phyloP scores from a whole-genome alignment of 2,797 vertebrate species.

The Telmatherina bonti region DNA sequence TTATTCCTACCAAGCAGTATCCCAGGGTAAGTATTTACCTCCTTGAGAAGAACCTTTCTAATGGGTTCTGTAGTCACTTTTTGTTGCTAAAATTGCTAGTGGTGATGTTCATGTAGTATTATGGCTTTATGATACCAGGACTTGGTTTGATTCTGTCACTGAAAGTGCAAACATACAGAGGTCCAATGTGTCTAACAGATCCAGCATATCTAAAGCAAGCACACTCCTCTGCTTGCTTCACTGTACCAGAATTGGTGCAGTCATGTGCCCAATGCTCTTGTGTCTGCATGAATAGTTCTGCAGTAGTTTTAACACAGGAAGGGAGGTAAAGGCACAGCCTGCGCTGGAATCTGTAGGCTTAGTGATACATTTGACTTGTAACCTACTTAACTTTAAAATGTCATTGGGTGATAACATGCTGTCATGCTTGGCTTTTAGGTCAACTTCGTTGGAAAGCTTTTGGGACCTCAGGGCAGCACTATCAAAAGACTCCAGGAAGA shows the following conservation, averaged over 20 bases:
- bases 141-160: too few relatives aligned
- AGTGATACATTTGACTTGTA: background rate
- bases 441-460: slow-evolving; percentile 98
- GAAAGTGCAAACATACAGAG: background rate
- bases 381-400: background rate
- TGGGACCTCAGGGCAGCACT: slow-evolving; percentile 98
- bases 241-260: background rate
- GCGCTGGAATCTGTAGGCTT: too few relatives aligned
- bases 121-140: background rate
- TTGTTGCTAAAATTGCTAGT: background rate
- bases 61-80: background rate
- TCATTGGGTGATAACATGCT: background rate
- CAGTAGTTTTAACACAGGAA: background rate
- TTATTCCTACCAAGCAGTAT: slow-evolving; percentile 96
- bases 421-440: slow-evolving; percentile 79
- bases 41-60: background rate
- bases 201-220: background rate
- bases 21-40: slow-evolving; percentile 87
- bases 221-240: background rate
- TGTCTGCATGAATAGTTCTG: slow-evolving; percentile 26
- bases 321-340: too few relatives aligned
- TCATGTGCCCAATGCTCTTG: slow-evolving; percentile 4
- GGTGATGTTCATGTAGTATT: background rate
- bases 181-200: background rate
- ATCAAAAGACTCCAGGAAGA: slow-evolving; percentile 98